phyloP scores from a whole-genome alignment of 2,888 invertebrate species.

The Spodoptera picta region DNA sequence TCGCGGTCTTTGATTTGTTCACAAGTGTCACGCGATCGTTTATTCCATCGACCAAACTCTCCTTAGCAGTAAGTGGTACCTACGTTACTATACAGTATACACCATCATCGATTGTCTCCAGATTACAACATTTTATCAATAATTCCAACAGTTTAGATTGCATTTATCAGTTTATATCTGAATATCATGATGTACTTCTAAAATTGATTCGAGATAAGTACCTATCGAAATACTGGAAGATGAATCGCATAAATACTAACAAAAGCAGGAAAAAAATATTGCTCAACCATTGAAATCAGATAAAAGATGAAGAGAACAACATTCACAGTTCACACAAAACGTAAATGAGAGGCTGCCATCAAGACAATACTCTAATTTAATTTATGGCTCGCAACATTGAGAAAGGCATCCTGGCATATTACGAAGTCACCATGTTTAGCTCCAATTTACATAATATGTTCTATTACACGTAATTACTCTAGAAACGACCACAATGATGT shows the following conservation, averaged over 20 bases:
- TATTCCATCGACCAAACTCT: constrained; percentile 67
- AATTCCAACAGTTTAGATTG: constrained; percentile 33
- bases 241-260: constrained; percentile 6
- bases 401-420: constrained; percentile 55
- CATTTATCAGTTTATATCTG: constrained; percentile 50
- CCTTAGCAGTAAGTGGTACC: constrained; percentile 26
- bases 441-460: constrained; percentile 51
- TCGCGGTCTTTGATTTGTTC: constrained; percentile 72
- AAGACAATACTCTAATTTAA: constrained; percentile 59
- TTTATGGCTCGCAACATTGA: constrained; percentile 56
- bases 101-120: constrained; percentile 14
- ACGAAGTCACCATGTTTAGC: constrained; percentile 51
- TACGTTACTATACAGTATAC: constrained; percentile 22
- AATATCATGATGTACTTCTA: constrained; percentile 43
- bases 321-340: constrained; percentile 12
- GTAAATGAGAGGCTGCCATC: constrained; percentile 33
- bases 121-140: constrained; percentile 33
- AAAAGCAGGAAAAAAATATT: constrained; percentile 8
- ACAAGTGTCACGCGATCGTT: constrained; percentile 71
- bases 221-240: constrained; percentile 16
- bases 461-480: constrained; percentile 42
- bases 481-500: constrained; percentile 30
- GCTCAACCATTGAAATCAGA: constrained; percentile 18
- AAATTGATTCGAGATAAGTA: constrained; percentile 11
- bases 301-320: constrained; percentile 28